Conservation (phyloP, 2,797 vertebrate genomes). For the Eremophila alpestris region DNA sequence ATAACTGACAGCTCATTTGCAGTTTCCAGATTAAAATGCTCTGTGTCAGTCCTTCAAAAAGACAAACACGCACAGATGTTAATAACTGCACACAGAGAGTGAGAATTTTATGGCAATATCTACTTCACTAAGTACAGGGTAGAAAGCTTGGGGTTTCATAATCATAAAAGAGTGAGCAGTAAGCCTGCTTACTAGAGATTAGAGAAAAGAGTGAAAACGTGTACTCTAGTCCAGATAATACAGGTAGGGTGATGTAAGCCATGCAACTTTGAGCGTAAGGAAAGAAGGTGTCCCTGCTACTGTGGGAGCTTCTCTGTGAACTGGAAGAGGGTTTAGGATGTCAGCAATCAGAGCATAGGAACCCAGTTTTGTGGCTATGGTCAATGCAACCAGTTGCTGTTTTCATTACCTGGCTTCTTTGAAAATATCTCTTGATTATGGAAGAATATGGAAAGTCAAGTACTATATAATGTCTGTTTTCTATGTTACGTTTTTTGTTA, state of each 20-base stretch:
- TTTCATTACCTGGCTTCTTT: not conserved
- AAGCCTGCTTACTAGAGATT: not conserved
- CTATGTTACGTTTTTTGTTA: not conserved
- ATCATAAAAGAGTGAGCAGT: not conserved
- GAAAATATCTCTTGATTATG: accelerated
- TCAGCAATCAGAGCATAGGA: not conserved
- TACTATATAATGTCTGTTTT: not conserved
- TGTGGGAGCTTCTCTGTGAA: not conserved
- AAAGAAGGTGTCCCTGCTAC: not conserved
- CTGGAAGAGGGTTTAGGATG: not conserved
- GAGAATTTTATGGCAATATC: not conserved
- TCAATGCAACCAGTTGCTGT: accelerated
- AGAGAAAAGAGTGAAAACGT: not conserved
- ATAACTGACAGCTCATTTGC: not conserved
- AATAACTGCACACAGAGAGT: not conserved
- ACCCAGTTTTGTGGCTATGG: not conserved
- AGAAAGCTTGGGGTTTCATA: not conserved
- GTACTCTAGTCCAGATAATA: not conserved
- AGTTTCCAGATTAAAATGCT: not conserved
- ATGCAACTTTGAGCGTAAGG: not conserved
- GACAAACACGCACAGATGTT: not conserved
- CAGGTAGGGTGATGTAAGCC: not conserved
- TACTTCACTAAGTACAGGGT: not conserved
- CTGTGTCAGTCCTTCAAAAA: not conserved
- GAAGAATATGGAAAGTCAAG: not conserved